Conservation (phyloP, 2,888 invertebrate genomes). For the Drosophila emarginata region DNA sequence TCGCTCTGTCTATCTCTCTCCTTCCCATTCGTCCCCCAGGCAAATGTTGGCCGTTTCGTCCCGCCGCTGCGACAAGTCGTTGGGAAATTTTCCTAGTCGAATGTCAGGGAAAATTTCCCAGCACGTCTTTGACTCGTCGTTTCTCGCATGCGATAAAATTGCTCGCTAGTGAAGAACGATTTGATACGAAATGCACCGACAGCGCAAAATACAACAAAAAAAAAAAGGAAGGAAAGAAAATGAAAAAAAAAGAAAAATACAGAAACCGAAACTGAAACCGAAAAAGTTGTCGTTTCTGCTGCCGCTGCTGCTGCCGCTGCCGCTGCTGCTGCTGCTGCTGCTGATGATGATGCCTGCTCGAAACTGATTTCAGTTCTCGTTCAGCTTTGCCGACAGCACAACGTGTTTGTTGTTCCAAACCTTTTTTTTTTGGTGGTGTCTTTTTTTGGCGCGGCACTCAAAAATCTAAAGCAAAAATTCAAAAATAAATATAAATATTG, state of each 20-base stretch:
- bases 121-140: constrained; percentile 6
- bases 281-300: constrained; percentile 29
- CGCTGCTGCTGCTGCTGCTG: no score
- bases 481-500: constrained; percentile 8
- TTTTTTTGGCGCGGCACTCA: constrained; percentile 45
- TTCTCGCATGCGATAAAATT: constrained; percentile 65
- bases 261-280: constrained; percentile 50
- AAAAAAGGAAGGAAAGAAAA: background rate
- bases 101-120: constrained; percentile 50
- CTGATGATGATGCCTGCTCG: constrained; percentile 16
- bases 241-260: constrained; percentile 1
- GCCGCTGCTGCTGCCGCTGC: constrained; percentile 13
- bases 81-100: constrained; percentile 47
- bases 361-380: constrained; percentile 79
- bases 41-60: background rate
- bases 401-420: constrained; percentile 66
- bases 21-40: background rate
- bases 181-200: background rate
- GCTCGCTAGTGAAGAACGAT: background rate
- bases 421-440: constrained; percentile 37
- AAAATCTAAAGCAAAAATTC: background rate
- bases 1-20: constrained; percentile 14
- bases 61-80: constrained; percentile 27
- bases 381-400: constrained; percentile 81
- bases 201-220: background rate